A percentile compares a stretch with the other conserved stretches of the same genome.
phyloP scores from a whole-genome alignment of 1,140 invertebrate genomes.

The Magallana angulata region DNA sequence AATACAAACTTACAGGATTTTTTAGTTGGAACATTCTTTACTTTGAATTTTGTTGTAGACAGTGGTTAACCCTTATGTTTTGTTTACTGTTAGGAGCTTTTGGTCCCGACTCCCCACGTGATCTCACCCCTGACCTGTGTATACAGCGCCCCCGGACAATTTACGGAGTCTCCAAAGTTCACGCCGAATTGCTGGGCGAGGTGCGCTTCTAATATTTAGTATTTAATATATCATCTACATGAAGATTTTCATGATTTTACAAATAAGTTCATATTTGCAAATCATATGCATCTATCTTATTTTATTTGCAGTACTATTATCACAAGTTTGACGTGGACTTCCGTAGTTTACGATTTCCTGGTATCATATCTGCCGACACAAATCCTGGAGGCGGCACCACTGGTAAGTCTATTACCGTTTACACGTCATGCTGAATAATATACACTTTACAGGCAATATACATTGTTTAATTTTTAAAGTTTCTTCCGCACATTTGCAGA shows the following conservation, averaged over 20 bases:
- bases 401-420: constrained; percentile 81
- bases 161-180: constrained; percentile 96
- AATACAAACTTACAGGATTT: too few species aligned
- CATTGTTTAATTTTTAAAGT: neutral
- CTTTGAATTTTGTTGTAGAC: too few species aligned
- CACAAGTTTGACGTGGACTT: constrained; percentile 94
- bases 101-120: constrained; percentile 93
- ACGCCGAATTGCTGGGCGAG: constrained; percentile 94
- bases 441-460: neutral
- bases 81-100: constrained; percentile 85
- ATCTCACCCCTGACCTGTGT: constrained; percentile 93
- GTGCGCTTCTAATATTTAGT: constrained; percentile 59
- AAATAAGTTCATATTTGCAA: too few species aligned
- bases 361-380: constrained; percentile 94
- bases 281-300: too few species aligned
- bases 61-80: too few species aligned
- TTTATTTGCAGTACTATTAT: constrained; percentile 86
- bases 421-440: neutral
- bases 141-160: constrained; percentile 95
- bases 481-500: constrained; percentile 81
- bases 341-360: constrained; percentile 93
- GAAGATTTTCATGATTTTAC: too few species aligned
- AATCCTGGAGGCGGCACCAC: constrained; percentile 94
- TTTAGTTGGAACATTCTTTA: too few species aligned
- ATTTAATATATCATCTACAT: too few species aligned